Evolutionary conservation across 2,888 invertebrate genomes (phyloP), one percentile per base, ranked within the genome.

Genomic region (Troilus luridus): DNA sequence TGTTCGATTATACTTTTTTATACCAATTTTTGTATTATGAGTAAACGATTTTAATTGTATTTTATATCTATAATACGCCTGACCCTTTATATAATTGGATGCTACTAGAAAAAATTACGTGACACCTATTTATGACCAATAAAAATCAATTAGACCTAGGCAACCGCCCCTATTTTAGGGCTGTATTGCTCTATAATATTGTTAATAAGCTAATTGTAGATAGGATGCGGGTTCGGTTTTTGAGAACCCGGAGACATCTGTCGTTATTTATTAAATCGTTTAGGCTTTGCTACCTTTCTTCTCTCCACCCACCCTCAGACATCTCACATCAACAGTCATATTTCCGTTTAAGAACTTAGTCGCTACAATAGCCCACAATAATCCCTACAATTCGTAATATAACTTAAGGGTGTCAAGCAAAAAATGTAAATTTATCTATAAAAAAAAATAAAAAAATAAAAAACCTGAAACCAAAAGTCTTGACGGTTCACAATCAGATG

Each of bases 201-300:
- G 27, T 77, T 77, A 77, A 77, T 77, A 77, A 77, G 41, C 7
- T 77, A 27, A 41, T 77, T 77, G 27, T 17, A 77, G 10, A 10
- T 41, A 77, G 72, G 72, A 77, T 77, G 72, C 72, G 72, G 72
- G 72, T 77, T 17, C 72, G 27, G 72, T 77, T 41, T 77, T 77
- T 77, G 72, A 41, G 72, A 27, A 14, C 72, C 72, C 72, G 0
- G 17, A 41, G 17, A 19, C 41, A 77, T 77, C 17, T 77, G 17
- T 77, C 8, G 8, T 77, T 41, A 67, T 27, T 27, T 67, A 67
- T 67, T 24, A 24, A 24, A 24, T 24, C 0, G 24, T 24, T 67
- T 24, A 67, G 62, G 62, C 62, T n/a, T 64, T 64, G 2, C 64
- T 9, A 10, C 10, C n/a, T 41, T 41, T 41, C 41, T 41, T 41